Evolutionary conservation across 2,113 vertebrate species (phyloP).

Genomic region (Tricholaema leucomelas): DNA sequence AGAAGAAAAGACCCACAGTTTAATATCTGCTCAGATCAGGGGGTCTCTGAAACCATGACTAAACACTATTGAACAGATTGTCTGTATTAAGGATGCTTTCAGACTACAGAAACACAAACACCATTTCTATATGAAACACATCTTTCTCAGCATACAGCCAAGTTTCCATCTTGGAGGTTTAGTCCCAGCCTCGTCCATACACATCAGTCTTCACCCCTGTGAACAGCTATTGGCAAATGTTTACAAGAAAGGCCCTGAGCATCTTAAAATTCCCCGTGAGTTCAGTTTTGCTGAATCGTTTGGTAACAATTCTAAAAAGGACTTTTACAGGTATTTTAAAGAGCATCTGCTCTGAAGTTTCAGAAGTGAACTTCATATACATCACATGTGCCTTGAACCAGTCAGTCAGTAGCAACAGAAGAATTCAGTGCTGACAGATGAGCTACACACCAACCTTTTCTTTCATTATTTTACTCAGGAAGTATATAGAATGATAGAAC

Average conservation of each 20-base stretch:
- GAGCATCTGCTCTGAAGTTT: constrained; percentile 38
- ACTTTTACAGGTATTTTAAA: constrained; percentile 3
- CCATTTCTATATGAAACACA: constrained; percentile 2
- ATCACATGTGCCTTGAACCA: neutral
- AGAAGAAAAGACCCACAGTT: neutral
- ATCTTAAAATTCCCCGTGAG: neutral
- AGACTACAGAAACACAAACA: neutral
- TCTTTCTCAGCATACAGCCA: neutral
- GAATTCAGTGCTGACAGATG: neutral
- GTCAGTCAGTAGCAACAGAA: neutral
- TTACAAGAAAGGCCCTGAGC: neutral
- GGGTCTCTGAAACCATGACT: neutral
- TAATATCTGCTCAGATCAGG: constrained; percentile 19
- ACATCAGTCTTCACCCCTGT: neutral
- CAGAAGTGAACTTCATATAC: neutral
- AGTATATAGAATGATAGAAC: too few species aligned
- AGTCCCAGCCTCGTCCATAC: constrained; percentile 2
- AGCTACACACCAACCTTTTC: neutral
- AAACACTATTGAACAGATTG: constrained; percentile 3
- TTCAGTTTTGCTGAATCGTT: neutral
- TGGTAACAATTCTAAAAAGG: neutral
- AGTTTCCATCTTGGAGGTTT: neutral
- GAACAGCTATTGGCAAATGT: constrained; percentile 6
- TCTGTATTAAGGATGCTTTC: neutral
- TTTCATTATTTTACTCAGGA: neutral